These are phyloP conservation scores for Microctenopoma stevenorrisi DNA, from an alignment of 2,797 vertebrate species.

Conservation along the genomic window DNA sequence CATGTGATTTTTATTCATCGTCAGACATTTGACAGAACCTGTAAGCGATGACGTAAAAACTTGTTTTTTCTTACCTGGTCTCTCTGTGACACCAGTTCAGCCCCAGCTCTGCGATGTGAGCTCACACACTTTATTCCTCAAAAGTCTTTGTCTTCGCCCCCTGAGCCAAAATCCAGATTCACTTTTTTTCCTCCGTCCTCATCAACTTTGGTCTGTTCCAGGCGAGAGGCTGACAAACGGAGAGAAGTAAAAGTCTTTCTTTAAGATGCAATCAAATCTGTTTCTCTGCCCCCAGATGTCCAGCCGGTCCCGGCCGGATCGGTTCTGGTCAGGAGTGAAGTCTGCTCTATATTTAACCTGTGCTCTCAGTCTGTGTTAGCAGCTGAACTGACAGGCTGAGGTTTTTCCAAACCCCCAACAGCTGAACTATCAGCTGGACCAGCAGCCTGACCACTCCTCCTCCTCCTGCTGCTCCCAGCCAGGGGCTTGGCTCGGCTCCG, in stretches of 20 bases:
- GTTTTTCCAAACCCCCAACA: constrained; percentile 77
- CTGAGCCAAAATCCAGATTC: constrained; percentile 30
- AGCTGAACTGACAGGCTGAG: constrained; percentile 89
- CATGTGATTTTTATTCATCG: too few relatives aligned
- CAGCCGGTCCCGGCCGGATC: constrained; percentile 35
- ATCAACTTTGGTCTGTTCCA: constrained; percentile 67
- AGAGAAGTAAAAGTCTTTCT: constrained; percentile 58
- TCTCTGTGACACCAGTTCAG: constrained; percentile 21
- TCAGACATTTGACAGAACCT: too few relatives aligned
- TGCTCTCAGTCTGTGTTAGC: constrained; percentile 92
- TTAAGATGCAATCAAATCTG: constrained; percentile 82
- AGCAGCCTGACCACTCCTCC: constrained; percentile 50
- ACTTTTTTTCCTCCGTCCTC: constrained; percentile 59
- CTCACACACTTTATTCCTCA: constrained; percentile 55
- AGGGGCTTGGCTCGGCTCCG: background rate
- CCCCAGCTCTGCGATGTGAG: constrained; percentile 49
- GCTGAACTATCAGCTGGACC: constrained; percentile 63
- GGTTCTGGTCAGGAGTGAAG: constrained; percentile 79
- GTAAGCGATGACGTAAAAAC: background rate
- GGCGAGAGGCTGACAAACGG: constrained; percentile 14
- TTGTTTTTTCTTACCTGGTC: constrained; percentile 83
- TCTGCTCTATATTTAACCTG: constrained; percentile 92
- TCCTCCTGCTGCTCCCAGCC: constrained; percentile 28
- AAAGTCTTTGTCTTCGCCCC: constrained; percentile 13
- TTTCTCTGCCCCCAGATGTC: constrained; percentile 53